These are phyloP conservation scores for Dasypus novemcinctus DNA, from an alignment of 2,113 vertebrate genomes.

Conservation along the genomic window DNA sequence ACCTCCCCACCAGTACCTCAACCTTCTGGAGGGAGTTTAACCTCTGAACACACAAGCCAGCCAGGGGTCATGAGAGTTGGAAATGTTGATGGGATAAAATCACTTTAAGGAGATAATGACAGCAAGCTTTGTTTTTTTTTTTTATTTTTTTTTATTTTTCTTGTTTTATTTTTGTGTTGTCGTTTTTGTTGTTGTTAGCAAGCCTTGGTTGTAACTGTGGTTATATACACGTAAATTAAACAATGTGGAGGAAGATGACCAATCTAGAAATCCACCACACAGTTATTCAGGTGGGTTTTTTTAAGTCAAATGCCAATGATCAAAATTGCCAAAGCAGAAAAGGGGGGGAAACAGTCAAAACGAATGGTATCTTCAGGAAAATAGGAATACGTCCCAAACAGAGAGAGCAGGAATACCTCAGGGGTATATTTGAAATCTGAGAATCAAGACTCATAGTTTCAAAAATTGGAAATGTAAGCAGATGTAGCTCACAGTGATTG, in stretches of 20 bases:
- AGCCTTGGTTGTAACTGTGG: not conserved
- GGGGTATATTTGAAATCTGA: not conserved
- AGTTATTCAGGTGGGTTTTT: not conserved
- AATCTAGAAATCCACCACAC: not conserved
- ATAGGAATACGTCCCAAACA: not conserved
- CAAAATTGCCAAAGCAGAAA: not conserved
- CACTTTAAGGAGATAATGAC: not conserved
- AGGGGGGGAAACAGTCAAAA: not conserved
- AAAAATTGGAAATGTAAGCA: not conserved
- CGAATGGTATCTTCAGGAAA: not conserved
- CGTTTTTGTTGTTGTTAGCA: no score
- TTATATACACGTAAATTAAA: not conserved
- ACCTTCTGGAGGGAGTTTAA: not conserved
- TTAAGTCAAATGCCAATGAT: not conserved
- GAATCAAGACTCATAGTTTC: not conserved
- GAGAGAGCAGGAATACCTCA: not conserved
- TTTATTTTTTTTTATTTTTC: no score
- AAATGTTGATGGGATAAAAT: not conserved
- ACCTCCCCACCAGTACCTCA: not conserved
- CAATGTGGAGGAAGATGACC: not conserved
- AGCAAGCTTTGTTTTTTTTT: not conserved
- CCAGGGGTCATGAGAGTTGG: not conserved
- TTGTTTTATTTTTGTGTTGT: no score
- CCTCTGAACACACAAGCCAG: not conserved
- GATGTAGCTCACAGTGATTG: no score